phyloP scores from a whole-genome alignment of 2,113 vertebrate genomes.

The Anseranas semipalmata region DNA sequence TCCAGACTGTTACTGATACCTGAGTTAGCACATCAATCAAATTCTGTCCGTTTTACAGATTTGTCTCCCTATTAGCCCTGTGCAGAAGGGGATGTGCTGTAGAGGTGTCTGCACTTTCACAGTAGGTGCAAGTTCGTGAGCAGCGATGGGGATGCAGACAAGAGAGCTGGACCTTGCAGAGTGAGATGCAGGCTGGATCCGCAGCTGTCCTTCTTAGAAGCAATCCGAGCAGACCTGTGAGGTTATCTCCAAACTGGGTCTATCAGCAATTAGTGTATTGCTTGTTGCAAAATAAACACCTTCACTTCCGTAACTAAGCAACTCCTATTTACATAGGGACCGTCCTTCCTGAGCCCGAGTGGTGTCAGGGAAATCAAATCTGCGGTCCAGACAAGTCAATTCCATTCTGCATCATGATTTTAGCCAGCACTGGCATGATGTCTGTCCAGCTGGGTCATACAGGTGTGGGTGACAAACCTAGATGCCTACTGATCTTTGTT shows the following conservation, averaged over 20 bases:
- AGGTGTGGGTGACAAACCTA: neutral
- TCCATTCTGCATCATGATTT: neutral
- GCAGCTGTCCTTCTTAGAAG: neutral
- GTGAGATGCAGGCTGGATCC: fast-evolving
- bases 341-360: neutral
- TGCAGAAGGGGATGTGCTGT: neutral
- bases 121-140: neutral
- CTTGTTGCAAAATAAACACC: neutral
- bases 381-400: fast-evolving
- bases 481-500: neutral
- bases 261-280: neutral
- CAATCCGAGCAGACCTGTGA: neutral
- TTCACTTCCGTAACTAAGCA: neutral
- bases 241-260: neutral
- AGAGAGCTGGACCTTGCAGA: neutral
- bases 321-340: neutral
- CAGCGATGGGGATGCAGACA: fast-evolving
- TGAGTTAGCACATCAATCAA: neutral
- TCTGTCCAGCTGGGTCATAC: neutral
- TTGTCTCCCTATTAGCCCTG: neutral
- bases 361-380: neutral
- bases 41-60: neutral
- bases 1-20: neutral
- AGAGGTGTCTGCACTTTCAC: fast-evolving
- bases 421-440: neutral